Evolutionary conservation across 2,888 invertebrate species (phyloP), one percentile per base, ranked within the genome.

Genomic region (Acholoe squamosa): DNA sequence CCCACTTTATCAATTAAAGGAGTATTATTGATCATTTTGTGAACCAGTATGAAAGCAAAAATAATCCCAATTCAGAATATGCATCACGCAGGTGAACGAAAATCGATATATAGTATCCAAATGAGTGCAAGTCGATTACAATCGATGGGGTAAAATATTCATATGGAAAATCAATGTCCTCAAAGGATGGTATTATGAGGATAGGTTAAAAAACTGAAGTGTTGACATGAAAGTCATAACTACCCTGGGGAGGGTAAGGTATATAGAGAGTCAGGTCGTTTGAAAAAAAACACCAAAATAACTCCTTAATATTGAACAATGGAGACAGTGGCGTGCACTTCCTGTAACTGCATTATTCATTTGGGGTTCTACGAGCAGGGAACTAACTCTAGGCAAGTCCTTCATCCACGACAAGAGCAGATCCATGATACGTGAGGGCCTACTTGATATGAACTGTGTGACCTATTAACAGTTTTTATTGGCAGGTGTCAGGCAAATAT

Each of bases 401-500:
- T 3, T 61, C 61, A 61, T 19, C 61, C 22, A n/a, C 61, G 22
- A 7, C 61, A 7, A n/a, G 61, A 61, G 61, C 43, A 43, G 61
- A 61, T 61, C 61, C 61, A 7, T 31, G n/a, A n/a, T n/a, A n/a
- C n/a, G n/a, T n/a, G n/a, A 5, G 16, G 28, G 19, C 16, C 25
- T 25, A 76, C 25, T 76, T 76, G 80, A 34, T 43, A 43, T 43
- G 25, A 33, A 80, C 34, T 43, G 43, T 43, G 14, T 33, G 33
- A 25, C 22, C 80, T 22, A 80, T 80, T 80, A 80, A 33, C 33
- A 80, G n/a, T 80, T 43, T 80, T 80, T 43, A 80, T 43, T 80
- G 80, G 22, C 43, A 19, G 33, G 80, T 80, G 80, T 43, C 80
- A 80, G 33, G 80, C n/a, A 80, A 80, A 80, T 80, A 80, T 80